Base-by-base conservation (phyloP, 2,888 invertebrate genomes). In the Epirrhoe tristata region DNA sequence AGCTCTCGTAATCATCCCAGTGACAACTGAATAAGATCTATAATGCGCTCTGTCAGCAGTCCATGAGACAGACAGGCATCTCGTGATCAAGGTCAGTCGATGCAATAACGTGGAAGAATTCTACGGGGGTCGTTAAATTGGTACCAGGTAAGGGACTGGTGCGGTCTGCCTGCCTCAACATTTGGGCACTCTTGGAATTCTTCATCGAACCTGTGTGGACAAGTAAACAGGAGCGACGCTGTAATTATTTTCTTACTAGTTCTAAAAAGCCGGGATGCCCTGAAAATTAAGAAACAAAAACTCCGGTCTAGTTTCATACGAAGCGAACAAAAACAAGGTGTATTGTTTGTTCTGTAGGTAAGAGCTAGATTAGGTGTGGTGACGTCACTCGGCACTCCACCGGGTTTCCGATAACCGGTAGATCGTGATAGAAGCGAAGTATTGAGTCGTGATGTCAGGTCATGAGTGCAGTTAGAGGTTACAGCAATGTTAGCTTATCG, bases 101-200 rank as follows among this genome's bases (percentile, higher is more conserved):
- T 89, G 89, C 86, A 88, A 90, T 86, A 88, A 90, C 83, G 83
- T 83, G 85, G 81, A 85, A 83, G 72, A 83, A 77, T 73, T 81
- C 92, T 93, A 93, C 91, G 74, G 89, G 91, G 87, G 83, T 83
- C 84, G 85, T 85, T 79, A 83, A 84, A 77, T 83, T 78, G 84
- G 94, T 95, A 94, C 94, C 93, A 89, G 94, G 94, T 91, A 88
- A 91, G 86, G 94, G 93, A 94, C 93, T 94, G 94, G 94, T 93
- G 93, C 94, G 94, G 93, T 94, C 94, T 88, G 94, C 88, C 87
- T 92, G 94, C 88, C 94, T 94, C 94, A 95, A 94, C 93, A 94
- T 94, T 94, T 95, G 94, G 90, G 95, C 95, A 94, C 95, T 95
- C 93, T 94, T 93, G 85, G 95, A 95, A 88, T 94, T 94, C 94